phyloP scores from a whole-genome alignment of 2,113 vertebrate species.

The Scomber scombrus region DNA sequence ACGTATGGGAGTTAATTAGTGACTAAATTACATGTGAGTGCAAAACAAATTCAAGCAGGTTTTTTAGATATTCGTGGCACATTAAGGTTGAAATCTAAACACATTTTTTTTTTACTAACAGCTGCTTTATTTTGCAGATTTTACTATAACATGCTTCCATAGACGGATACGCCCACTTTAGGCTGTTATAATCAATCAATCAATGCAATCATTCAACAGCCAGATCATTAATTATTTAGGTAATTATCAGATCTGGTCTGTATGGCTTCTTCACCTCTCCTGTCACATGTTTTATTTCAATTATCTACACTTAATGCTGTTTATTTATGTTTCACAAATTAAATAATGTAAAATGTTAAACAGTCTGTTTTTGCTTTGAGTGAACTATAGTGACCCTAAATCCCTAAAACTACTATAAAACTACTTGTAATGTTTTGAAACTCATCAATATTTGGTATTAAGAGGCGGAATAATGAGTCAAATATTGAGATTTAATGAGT shows the following conservation, averaged over 20 bases:
- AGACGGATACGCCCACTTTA: too few species aligned
- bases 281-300: too few species aligned
- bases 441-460: background rate
- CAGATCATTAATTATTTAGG: too few species aligned
- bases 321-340: too few species aligned
- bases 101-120: background rate
- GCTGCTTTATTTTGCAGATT: background rate
- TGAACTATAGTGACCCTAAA: background rate
- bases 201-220: too few species aligned
- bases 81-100: background rate
- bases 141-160: background rate
- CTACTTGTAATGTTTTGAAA: too few species aligned
- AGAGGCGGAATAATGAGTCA: background rate
- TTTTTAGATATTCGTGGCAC: background rate
- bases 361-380: too few species aligned
- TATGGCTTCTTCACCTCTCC: too few species aligned
- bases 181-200: background rate
- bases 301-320: too few species aligned
- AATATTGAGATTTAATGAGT: background rate
- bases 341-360: too few species aligned
- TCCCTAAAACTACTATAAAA: background rate
- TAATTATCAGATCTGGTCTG: too few species aligned
- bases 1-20: background rate
- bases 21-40: constrained; percentile 28
- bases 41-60: background rate